A percentile compares a stretch with the other conserved stretches of the same genome.
These are phyloP conservation scores for Leucophenga maculata DNA, from an alignment of 2,888 invertebrate species.

Conservation along the genomic window DNA sequence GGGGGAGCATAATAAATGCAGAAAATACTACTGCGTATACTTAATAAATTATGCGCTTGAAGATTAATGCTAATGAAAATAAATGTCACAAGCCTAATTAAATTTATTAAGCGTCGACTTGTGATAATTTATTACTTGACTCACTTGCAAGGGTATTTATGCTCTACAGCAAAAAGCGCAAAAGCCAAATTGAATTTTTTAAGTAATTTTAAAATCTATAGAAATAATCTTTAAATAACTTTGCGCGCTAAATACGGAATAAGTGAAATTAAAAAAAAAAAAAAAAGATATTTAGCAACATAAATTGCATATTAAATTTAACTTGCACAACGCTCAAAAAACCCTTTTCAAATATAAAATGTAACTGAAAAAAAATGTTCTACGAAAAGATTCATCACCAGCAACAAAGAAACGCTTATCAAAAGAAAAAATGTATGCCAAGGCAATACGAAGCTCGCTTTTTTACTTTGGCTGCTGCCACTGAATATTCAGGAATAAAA, in stretches of 20 bases:
- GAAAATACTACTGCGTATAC: no score
- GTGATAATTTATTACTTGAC: no score
- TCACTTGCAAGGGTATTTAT: no score
- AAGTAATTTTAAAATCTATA: no score
- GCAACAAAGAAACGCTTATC: slow-evolving; percentile 21
- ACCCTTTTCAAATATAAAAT: neutral
- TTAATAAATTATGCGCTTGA: neutral
- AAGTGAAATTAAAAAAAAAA: no score
- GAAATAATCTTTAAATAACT: no score
- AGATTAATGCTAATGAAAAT: neutral
- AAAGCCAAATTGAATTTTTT: no score
- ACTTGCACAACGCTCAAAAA: neutral
- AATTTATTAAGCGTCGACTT: neutral
- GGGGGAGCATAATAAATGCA: no score
- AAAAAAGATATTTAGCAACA: neutral
- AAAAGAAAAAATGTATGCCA: slow-evolving; percentile 18
- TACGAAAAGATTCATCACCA: neutral
- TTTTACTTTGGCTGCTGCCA: slow-evolving; percentile 6
- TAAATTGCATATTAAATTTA: neutral
- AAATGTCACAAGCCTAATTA: neutral
- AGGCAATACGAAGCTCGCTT: slow-evolving; percentile 15
- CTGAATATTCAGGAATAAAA: slow-evolving; percentile 1
- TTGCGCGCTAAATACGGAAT: no score
- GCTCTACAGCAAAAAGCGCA: no score
- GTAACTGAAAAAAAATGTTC: neutral